A percentile compares a stretch with the other conserved stretches of the same genome.
Evolutionary conservation across 2,797 vertebrate species (phyloP).

Genomic region (Pipistrellus pygmaeus): DNA sequence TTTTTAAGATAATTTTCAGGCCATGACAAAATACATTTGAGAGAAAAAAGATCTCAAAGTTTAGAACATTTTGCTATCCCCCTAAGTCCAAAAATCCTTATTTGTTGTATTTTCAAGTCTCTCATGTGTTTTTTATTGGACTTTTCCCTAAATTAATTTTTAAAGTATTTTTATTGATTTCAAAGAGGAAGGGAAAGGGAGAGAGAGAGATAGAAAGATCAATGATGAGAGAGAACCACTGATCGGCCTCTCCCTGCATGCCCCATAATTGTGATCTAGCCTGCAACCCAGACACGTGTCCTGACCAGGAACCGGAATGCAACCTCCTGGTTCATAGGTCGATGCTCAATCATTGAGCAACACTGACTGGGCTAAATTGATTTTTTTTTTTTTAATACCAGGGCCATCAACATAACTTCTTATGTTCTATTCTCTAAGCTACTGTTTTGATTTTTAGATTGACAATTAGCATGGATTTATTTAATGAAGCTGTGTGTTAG

Average conservation of each 20-base stretch:
- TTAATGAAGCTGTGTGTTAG: not conserved
- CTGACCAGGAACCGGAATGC: no score
- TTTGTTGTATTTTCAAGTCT: not conserved
- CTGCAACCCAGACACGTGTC: no score
- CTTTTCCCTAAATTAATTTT: not conserved
- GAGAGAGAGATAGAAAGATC: no score
- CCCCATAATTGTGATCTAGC: no score
- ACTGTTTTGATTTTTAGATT: not conserved
- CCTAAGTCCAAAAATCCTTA: not conserved
- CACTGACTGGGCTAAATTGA: no score
- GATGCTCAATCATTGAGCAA: no score
- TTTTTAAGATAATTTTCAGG: constrained; percentile 35
- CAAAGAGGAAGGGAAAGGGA: no score
- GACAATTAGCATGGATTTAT: not conserved
- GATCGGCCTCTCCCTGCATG: no score
- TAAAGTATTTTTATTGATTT: no score
- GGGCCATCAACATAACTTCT: not conserved
- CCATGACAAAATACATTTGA: not conserved
- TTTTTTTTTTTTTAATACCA: not conserved
- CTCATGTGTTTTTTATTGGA: not conserved
- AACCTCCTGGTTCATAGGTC: no score
- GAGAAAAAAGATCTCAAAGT: not conserved
- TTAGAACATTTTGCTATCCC: not conserved
- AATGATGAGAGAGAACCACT: no score
- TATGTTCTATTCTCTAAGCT: not conserved